Evolutionary conservation across 2,113 vertebrate species (phyloP), one percentile per base, ranked within the genome.

Genomic region (Poeciliopsis retropinna): DNA sequence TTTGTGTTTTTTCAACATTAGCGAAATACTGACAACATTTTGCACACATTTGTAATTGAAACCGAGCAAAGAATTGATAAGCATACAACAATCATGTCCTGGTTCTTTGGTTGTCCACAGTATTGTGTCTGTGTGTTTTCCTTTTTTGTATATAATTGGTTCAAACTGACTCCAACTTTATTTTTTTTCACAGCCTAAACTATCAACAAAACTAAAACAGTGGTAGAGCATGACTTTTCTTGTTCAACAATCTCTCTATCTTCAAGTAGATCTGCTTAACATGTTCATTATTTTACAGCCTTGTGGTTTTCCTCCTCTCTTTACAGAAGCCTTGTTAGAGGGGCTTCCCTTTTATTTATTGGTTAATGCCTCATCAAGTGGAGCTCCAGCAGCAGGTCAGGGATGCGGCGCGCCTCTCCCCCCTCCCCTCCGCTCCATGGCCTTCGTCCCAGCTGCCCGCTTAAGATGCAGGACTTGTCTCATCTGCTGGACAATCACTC

Each of bases 301-400:
- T 70, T 15, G 0, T 44, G 34, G 34, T 22, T 34, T 67, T 70
- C 57, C 62, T 72, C 61, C 65, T 62, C 60, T 67, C 64, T 47
- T 69, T 57, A 57, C 64, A 70, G 39, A 37, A 34, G 75, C 77
- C 64, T 37, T 85, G 57, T 79, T 73, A 69, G 69, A 77, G 39
- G 82, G 70, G 67, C 78, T 72, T 71, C 75, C 69, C 70, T 70
- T 79, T 82, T 76, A 74, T 85, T 72, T 76, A 77, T 74, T 85
- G 76, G 85, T 81, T 75, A 87, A 88, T 71, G 69, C 66, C 82
- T 84, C 77, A 80, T 78, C 64, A 70, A 78, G 75, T 65, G 76
- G 29, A 76, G 78, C 70, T 71, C 30, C 8, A 30, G 80, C 70
- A 29, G 9, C 70, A 72, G 74, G 65, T 73, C 4, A 30, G 76